These are phyloP conservation scores for Chrysodeixis includens DNA, from an alignment of 2,888 invertebrate genomes.

Conservation along the genomic window DNA sequence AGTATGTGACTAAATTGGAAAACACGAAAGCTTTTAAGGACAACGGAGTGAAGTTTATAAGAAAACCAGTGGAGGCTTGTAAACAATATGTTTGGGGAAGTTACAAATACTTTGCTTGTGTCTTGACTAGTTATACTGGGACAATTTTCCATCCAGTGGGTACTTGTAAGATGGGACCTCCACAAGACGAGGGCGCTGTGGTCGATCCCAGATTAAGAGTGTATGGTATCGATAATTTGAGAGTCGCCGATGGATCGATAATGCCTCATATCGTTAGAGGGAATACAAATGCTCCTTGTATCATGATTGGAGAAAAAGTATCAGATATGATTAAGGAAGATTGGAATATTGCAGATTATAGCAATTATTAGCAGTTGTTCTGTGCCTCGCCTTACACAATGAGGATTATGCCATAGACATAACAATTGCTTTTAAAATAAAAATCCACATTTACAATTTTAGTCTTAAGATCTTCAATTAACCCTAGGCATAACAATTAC, in stretches of 20 bases:
- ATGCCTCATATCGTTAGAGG: slow-evolving; percentile 94
- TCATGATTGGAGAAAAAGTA: slow-evolving; percentile 94
- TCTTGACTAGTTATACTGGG: slow-evolving; percentile 89
- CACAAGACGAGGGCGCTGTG: slow-evolving; percentile 76
- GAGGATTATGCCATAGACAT: neutral
- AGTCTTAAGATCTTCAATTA: too few species aligned
- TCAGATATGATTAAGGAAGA: slow-evolving; percentile 79
- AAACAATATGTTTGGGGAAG: slow-evolving; percentile 86
- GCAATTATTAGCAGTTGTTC: slow-evolving; percentile 3
- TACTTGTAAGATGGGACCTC: slow-evolving; percentile 81
- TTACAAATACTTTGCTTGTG: slow-evolving; percentile 91
- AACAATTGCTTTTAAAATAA: neutral
- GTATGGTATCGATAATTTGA: slow-evolving; percentile 80
- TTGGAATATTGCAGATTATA: slow-evolving; percentile 68
- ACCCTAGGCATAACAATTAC: too few species aligned
- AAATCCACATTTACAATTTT: too few species aligned
- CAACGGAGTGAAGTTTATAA: slow-evolving; percentile 87
- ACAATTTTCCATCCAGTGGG: slow-evolving; percentile 86
- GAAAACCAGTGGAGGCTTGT: slow-evolving; percentile 89
- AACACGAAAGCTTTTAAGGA: slow-evolving; percentile 88
- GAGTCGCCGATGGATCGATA: slow-evolving; percentile 94
- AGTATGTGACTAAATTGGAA: slow-evolving; percentile 88
- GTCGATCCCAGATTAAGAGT: slow-evolving; percentile 76
- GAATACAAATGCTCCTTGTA: slow-evolving; percentile 94
- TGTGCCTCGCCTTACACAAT: neutral